A percentile compares a stretch with the other conserved stretches of the same genome.
Conservation (phyloP, 2,888 invertebrate species). For the Yponomeuta cagnagella region DNA sequence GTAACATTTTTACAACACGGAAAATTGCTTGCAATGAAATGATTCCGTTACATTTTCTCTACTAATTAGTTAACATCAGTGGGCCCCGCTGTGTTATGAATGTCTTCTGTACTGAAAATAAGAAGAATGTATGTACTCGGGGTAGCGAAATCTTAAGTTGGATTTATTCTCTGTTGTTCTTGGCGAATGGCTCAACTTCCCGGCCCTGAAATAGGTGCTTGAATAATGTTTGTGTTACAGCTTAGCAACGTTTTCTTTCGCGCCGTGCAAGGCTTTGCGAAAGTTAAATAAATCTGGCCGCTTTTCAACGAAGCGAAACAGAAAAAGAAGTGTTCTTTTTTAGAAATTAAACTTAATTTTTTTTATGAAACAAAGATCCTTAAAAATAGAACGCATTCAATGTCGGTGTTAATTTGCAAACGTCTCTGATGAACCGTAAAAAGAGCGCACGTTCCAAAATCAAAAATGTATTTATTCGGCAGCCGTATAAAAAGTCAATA, state of each 20-base stretch:
- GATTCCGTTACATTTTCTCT: background rate
- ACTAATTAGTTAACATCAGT: background rate
- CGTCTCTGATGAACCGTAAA: slow-evolving; percentile 61
- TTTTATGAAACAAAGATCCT: too few relatives aligned
- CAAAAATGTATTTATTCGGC: slow-evolving; percentile 74
- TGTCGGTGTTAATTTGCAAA: slow-evolving; percentile 51
- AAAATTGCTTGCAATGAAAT: background rate
- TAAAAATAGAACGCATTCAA: background rate
- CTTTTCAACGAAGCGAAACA: slow-evolving; percentile 29
- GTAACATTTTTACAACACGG: background rate
- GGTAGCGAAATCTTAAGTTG: slow-evolving; percentile 41
- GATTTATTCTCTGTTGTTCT: slow-evolving; percentile 70
- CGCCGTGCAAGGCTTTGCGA: background rate
- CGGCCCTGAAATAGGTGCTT: slow-evolving; percentile 37
- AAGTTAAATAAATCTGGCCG: background rate
- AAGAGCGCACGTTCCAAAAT: slow-evolving; percentile 60
- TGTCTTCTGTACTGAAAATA: background rate
- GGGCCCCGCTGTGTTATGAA: background rate
- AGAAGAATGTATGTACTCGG: background rate
- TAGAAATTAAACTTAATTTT: too few relatives aligned
- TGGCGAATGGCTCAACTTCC: slow-evolving; percentile 45
- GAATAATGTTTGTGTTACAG: slow-evolving; percentile 56
- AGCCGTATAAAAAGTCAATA: slow-evolving; percentile 74
- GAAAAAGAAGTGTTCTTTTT: background rate
- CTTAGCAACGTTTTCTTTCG: slow-evolving; percentile 33